Evolutionary conservation across 2,888 invertebrate genomes (phyloP), one percentile per base, ranked within the genome.

Genomic region (Biston betularia): DNA sequence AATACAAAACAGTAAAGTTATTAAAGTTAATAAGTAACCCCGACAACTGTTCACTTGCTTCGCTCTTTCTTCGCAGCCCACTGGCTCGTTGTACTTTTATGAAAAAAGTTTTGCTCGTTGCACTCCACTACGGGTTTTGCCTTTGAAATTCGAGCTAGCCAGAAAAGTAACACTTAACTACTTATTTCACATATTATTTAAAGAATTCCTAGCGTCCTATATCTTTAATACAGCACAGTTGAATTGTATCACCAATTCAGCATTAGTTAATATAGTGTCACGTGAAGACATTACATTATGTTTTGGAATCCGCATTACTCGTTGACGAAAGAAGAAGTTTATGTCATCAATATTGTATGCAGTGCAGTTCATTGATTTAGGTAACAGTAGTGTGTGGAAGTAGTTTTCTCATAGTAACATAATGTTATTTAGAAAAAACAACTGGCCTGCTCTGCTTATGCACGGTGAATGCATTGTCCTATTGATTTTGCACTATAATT

Each of bases 31-130:
- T 89, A 90, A 89, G 89, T 89, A 89, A 85, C 84, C 83, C 76
- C 84, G 79, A 86, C 85, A 84, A 91, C 87, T 88, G 89, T 86
- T 89, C 87, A 82, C 82, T 90, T 86, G 86, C 81, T 83, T 83
- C 75, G 76, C 82, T 85, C 82, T 84, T 88, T 86, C 88, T 87
- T 87, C 79, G 82, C 81, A 82, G 80, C 83, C 83, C 85, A 86
- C 88, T 87, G 85, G 84, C 82, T 84, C 84, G 83, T 79, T 82
- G 85, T 86, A 88, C 88, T 91, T 90, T 92, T 92, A 92, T 92
- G 92, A 92, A 91, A 91, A 92, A 92, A 93, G 86, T 92, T 92
- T 89, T 79, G 63, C 82, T 75, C 84, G 84, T 83, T 88, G 89
- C 89, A 89, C 83, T 89, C 77, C 69, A 79, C 81, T 79, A 81